Evolutionary conservation across 2,888 invertebrate species (phyloP).

Genomic region (Polyploca ridens): DNA sequence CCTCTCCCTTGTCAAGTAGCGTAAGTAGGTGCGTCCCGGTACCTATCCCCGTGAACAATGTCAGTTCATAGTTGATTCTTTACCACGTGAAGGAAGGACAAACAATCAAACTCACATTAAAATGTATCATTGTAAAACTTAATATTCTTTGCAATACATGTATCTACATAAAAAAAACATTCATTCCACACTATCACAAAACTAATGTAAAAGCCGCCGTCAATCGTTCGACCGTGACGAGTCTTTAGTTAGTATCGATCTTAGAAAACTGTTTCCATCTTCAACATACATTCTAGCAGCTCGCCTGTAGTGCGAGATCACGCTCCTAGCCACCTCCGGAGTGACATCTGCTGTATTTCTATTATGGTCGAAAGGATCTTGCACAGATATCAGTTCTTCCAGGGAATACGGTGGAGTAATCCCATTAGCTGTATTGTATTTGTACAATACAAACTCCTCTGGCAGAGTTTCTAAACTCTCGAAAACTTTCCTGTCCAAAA

Average conservation of each 20-base stretch:
- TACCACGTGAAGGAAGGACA: too few relatives aligned
- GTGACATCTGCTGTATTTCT: conserved; percentile 30
- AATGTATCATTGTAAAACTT: too few relatives aligned
- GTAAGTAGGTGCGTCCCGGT: too few relatives aligned
- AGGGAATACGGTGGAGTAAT: conserved; percentile 5
- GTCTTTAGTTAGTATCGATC: not conserved
- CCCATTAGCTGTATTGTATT: conserved; percentile 21
- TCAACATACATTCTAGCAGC: conserved; percentile 1
- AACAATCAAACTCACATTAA: too few relatives aligned
- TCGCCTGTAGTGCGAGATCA: not conserved
- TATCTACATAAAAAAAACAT: not conserved
- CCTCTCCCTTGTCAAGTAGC: too few relatives aligned
- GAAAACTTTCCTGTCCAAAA: conserved; percentile 17
- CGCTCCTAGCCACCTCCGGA: not conserved
- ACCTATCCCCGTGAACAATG: too few relatives aligned
- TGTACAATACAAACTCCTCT: conserved; percentile 29
- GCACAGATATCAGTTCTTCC: conserved; percentile 32
- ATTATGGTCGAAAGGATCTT: conserved; percentile 41
- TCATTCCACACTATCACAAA: not conserved
- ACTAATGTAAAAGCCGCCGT: not conserved
- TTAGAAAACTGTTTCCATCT: not conserved
- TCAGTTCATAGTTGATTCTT: too few relatives aligned
- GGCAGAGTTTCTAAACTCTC: not conserved
- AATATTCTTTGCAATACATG: too few relatives aligned
- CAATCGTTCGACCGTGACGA: not conserved